Evolutionary conservation across 2,797 vertebrate genomes (phyloP), one percentile per base, ranked within the genome.

Genomic region (Uromys caudimaculatus): DNA sequence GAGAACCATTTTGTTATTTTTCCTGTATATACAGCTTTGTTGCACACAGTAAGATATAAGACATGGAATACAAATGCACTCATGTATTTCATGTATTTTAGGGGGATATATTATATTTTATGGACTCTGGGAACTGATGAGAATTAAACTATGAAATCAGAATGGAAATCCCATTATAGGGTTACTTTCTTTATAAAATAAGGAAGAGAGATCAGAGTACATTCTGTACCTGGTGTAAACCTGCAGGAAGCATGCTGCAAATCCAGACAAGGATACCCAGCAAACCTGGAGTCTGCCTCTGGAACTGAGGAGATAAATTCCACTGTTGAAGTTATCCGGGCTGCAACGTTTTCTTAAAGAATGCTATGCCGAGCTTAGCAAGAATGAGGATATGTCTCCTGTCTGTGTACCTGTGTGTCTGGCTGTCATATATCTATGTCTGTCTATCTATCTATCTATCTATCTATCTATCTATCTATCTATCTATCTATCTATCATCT

Each of bases 1-100:
- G 86, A n/a, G 35, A 50, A 64, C 19, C 54, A 60, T 82, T 90
- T 81, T 95, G 10, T 4, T 83, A 64, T 73, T 79, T 96, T 87
- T 76, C 84, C 11, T 62, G 24, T 16, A 10, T 76, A 69, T 91
- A 23, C 13, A 76, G 16, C 76, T 91, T 92, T 54, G 10, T 50
- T 94, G 91, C 38, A 67, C 35, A 81, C 10, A 87, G 44, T 29
- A 64, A 91, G 64, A 6, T 47, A 35, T 58, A 93, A 89, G 38
- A 86, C 32, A 76, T 58, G 47, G 56, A 87, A 75, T 44, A 5
- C 64, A 85, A 89, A 86, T 58, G 35, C 82, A 58, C 2, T 91
- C 38, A 44, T 1, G 12, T 6, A 90, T 58, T 82, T 75, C 38
- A 44, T 1, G 12, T 6, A 90, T 58, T 82, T 75, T 78, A 83